phyloP scores from a whole-genome alignment of 2,113 vertebrate genomes.

The Xenopus tropicalis region UCB_Xtro_10.0 CM004446.2:142002001-142002500 shows the following conservation, averaged over 20 bases:
- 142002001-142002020: too few species aligned
- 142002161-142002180: slow-evolving; percentile 90
- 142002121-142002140: slow-evolving; percentile 85
- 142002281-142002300: slow-evolving; percentile 49
- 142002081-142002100: too few species aligned
- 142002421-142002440: slow-evolving; percentile 19
- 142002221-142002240: slow-evolving; percentile 44
- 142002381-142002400: slow-evolving; percentile 49
- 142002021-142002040: too few species aligned
- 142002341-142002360: slow-evolving; percentile 28
- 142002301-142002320: slow-evolving; percentile 45
- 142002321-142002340: slow-evolving; percentile 39
- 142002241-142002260: slow-evolving; percentile 56
- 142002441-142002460: slow-evolving; percentile 34
- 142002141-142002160: slow-evolving; percentile 88
- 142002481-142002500: slow-evolving; percentile 38
- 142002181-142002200: slow-evolving; percentile 90
- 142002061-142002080: too few species aligned
- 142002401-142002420: slow-evolving; percentile 43
- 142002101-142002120: slow-evolving; percentile 35
- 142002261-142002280: slow-evolving; percentile 46
- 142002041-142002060: too few species aligned
- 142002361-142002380: slow-evolving; percentile 22
- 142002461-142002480: slow-evolving; percentile 41
- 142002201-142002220: slow-evolving; percentile 75